Conservation (phyloP, 53 echinoderm and acorn worm species). For the Paracentrotus lividus region DNA sequence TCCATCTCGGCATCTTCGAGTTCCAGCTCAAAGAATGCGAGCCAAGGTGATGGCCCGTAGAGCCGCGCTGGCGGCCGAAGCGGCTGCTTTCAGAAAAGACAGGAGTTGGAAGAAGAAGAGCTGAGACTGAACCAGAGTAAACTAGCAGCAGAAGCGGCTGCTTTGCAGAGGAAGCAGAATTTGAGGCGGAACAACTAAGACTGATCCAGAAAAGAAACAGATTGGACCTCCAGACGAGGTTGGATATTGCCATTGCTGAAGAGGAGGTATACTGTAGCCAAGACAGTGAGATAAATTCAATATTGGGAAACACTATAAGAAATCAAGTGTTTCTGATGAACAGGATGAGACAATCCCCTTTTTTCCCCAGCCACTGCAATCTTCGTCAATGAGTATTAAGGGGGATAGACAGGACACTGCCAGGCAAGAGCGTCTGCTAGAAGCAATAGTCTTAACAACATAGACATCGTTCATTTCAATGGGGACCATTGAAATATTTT, state of each 20-base stretch:
- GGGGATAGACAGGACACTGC: no score
- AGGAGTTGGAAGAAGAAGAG: no score
- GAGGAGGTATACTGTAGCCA: constrained; percentile 28
- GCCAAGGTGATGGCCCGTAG: constrained; percentile 22
- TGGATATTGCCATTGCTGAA: constrained; percentile 56
- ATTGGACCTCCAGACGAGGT: constrained; percentile 41
- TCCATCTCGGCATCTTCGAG: not conserved
- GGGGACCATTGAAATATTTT: not conserved
- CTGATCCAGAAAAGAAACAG: not conserved
- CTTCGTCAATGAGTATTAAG: no score
- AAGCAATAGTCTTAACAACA: not conserved
- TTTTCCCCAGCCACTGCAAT: no score
- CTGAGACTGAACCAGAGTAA: no score
- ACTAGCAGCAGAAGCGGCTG: constrained; percentile 42
- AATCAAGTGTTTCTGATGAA: no score
- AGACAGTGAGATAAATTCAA: not conserved
- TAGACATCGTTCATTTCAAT: not conserved
- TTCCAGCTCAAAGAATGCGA: constrained; percentile 3
- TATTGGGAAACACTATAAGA: no score
- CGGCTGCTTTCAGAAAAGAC: no score
- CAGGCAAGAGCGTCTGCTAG: not conserved
- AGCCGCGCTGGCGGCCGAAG: no score
- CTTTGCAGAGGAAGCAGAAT: constrained; percentile 47
- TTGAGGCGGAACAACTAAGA: not conserved
- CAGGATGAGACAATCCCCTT: no score